Conservation (phyloP, 2,113 vertebrate genomes). For the Dasyurus viverrinus region DNA sequence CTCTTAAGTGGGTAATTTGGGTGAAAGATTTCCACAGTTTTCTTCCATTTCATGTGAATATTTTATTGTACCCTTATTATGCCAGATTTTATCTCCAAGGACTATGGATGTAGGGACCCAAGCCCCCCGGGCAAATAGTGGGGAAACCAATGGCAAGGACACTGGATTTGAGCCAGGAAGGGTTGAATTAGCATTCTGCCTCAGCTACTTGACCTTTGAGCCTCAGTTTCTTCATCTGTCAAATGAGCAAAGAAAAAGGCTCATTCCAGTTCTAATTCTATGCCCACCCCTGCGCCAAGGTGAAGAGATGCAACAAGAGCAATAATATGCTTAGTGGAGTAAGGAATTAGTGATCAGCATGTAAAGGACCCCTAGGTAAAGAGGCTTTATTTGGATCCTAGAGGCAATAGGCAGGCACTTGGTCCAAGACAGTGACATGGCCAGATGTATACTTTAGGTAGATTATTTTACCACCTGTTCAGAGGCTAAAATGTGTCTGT, state of each 20-base stretch:
- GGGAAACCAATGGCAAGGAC: not conserved
- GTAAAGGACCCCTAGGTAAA: too few relatives aligned
- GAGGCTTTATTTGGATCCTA: not conserved
- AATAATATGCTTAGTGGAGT: not conserved
- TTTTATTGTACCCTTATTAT: not conserved
- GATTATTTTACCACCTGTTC: not conserved
- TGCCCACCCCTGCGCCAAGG: not conserved
- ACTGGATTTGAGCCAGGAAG: not conserved
- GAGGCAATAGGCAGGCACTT: not conserved
- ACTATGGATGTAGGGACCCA: not conserved
- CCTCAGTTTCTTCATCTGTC: not conserved
- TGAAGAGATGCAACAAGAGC: not conserved
- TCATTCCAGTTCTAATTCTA: not conserved
- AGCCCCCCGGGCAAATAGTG: not conserved
- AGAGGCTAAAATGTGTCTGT: too few relatives aligned
- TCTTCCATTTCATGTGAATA: not conserved
- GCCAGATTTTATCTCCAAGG: not conserved
- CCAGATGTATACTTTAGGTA: not conserved
- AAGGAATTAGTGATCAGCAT: not conserved
- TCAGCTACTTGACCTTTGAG: not conserved
- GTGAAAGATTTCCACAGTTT: not conserved
- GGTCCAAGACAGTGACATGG: not conserved
- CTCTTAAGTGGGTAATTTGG: not conserved
- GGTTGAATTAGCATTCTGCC: not conserved
- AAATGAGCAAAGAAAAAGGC: not conserved